phyloP scores from a whole-genome alignment of 2,797 vertebrate species.

The Lutjanus argentimaculatus region DNA sequence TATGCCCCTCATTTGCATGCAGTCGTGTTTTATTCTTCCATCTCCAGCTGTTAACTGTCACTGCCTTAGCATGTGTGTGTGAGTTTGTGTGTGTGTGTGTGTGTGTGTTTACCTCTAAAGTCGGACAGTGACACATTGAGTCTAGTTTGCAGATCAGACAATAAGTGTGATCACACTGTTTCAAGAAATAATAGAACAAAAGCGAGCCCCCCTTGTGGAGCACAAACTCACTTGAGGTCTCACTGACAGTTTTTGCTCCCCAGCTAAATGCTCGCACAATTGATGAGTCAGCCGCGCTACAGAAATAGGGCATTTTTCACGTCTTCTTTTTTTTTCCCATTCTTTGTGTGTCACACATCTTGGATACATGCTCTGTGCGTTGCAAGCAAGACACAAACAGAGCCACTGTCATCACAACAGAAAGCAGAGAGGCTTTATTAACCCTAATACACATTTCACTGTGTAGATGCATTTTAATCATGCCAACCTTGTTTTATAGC shows the following conservation, averaged over 20 bases:
- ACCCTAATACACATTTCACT: constrained; percentile 21
- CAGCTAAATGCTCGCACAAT: constrained; percentile 53
- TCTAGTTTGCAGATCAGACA: constrained; percentile 43
- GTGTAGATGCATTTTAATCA: constrained; percentile 22
- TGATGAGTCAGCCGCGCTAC: constrained; percentile 70
- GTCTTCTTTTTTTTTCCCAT: not conserved
- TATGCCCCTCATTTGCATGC: constrained; percentile 3
- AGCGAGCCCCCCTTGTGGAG: constrained; percentile 8
- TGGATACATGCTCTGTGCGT: constrained; percentile 34
- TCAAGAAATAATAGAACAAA: constrained; percentile 50
- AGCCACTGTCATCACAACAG: constrained; percentile 30
- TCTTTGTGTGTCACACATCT: constrained; percentile 49
- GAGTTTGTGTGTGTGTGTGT: not conserved
- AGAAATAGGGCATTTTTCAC: constrained; percentile 65
- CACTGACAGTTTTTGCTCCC: constrained; percentile 54
- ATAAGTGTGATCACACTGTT: constrained; percentile 53
- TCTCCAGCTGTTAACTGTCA: constrained; percentile 7
- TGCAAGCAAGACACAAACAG: constrained; percentile 32
- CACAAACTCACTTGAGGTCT: constrained; percentile 50
- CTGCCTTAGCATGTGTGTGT: not conserved
- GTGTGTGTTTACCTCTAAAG: constrained; percentile 3
- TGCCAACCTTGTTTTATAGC: constrained; percentile 28
- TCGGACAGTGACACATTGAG: not conserved
- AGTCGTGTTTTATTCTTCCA: not conserved
- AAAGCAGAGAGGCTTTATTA: constrained; percentile 24